Conservation (phyloP, 2,113 vertebrate species). For the Sclerurus mexicanus region DNA sequence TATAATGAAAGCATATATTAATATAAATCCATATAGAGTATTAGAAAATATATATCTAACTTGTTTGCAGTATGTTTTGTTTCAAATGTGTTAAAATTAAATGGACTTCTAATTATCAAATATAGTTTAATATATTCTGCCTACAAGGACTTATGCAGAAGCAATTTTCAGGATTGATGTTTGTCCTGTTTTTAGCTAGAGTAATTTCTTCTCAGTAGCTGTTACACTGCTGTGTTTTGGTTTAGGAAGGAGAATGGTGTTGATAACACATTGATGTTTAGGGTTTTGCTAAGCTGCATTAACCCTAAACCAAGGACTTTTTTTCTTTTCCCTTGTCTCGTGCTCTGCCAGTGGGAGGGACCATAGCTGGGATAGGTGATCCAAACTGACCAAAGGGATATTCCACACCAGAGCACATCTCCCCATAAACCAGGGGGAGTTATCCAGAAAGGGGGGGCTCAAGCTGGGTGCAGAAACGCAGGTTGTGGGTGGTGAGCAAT, state of each 20-base stretch:
- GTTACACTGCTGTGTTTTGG: not conserved
- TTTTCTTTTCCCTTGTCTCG: not conserved
- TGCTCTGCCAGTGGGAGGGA: not conserved
- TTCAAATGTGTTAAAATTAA: not conserved
- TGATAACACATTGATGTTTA: not conserved
- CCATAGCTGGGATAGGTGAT: not conserved
- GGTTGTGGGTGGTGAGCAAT: not conserved
- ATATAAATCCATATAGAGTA: not conserved
- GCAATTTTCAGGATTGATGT: not conserved
- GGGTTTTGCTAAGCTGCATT: not conserved
- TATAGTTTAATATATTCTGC: not conserved
- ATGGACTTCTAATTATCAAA: not conserved
- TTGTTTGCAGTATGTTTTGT: not conserved
- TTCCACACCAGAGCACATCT: not conserved
- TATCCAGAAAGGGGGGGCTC: not conserved
- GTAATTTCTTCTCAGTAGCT: not conserved
- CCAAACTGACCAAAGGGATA: not conserved
- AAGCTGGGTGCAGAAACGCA: not conserved
- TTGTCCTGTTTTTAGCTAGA: not conserved
- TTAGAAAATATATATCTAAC: not conserved
- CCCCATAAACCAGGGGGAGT: not conserved
- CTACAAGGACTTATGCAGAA: not conserved
- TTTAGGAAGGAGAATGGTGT: not conserved
- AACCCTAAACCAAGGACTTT: not conserved
- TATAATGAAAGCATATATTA: not conserved